These are phyloP conservation scores for Seira ritae DNA, from an alignment of 2,888 invertebrate species.

Conservation along the genomic window DNA sequence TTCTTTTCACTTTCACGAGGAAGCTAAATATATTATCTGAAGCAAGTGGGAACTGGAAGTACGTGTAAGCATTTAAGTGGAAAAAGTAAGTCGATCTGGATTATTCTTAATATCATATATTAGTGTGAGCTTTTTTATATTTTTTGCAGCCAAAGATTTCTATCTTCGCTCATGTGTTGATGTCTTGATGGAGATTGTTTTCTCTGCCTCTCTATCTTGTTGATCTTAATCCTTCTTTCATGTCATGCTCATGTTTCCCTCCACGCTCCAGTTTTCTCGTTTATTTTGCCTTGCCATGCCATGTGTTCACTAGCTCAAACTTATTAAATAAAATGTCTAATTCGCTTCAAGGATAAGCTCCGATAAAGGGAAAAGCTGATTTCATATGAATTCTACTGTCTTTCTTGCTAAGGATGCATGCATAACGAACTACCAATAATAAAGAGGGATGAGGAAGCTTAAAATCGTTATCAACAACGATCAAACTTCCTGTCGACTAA, in stretches of 20 bases:
- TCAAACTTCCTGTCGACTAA: background rate
- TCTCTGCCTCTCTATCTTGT: background rate
- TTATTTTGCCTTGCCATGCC: background rate
- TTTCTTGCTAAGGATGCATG: background rate
- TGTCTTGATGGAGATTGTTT: background rate
- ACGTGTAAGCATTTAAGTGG: background rate
- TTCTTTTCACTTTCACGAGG: background rate
- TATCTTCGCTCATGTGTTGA: background rate
- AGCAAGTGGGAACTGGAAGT: too few species aligned
- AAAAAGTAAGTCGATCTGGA: background rate
- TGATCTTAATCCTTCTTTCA: background rate
- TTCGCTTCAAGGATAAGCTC: background rate
- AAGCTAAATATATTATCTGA: background rate
- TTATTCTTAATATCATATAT: background rate
- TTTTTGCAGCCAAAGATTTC: background rate
- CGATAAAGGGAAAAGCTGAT: background rate
- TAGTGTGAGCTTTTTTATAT: background rate
- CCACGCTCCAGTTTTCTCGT: background rate
- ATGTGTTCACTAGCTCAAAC: background rate
- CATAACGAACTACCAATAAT: background rate
- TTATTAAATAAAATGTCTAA: background rate
- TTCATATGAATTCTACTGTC: too few species aligned
- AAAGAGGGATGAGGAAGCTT: background rate
- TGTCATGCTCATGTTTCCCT: background rate
- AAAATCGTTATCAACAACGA: background rate